Evolutionary conservation across 2,797 vertebrate species (phyloP), one percentile per base, ranked within the genome.

Genomic region (Lutra lutra): DNA sequence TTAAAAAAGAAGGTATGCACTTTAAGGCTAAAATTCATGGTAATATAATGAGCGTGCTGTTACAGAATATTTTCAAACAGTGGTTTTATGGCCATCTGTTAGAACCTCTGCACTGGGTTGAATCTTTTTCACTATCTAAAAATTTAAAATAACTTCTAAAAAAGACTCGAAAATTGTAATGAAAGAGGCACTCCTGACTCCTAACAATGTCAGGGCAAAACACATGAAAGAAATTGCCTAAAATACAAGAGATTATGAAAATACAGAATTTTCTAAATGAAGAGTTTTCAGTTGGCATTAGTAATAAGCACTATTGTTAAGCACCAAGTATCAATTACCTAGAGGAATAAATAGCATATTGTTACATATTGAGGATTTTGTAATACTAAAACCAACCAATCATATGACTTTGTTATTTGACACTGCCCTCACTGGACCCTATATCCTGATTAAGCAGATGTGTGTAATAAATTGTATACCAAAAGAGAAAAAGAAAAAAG

Each of bases 41-140:
- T 68, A 95, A 62, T 56, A 35, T 82, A 89, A 38, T 92, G 56
- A 88, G 14, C n/a, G 88, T 1, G 13, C 2, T 79, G 12, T 48
- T 58, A 21, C 13, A 62, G 14, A 6, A 85, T 96, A 86, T 93
- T 97, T 97, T 54, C 35, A 90, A 73, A 75, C 7, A 73, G 38
- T 73, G 7, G 11, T 46, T 91, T 66, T 87, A 29, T 35, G 12
- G 7, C 40, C 66, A 68, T 85, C 29, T 85, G 46, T 79, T 91
- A 88, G 17, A 92, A 77, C 1, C 14, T 35, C 4, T 82, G 35
- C 8, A 27, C 0, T 85, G 18, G 25, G 27, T 11, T 82, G 7
- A 72, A 78, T 54, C 40, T 54, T 95, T 89, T 93, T 38, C n/a
- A n/a, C 38, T 32, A 32, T 46, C 48, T 73, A 88, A 91, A 91